Base-by-base conservation (phyloP, 2,797 vertebrate genomes). In the Spinus pinus region DNA sequence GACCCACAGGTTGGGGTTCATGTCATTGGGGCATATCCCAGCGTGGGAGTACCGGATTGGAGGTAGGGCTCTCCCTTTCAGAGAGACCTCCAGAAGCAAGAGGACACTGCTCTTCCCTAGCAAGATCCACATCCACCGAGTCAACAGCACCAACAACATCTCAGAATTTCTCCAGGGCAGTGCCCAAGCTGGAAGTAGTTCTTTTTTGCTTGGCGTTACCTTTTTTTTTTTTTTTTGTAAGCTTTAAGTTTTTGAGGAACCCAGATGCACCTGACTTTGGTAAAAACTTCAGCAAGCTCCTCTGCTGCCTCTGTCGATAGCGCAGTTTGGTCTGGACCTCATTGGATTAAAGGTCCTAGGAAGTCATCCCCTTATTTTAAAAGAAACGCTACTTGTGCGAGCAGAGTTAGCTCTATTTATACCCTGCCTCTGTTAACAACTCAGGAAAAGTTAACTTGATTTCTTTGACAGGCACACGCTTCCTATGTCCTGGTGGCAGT, bases 1-100 rank as follows among this genome's bases (percentile, higher is more conserved):
- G 72, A 99, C 99, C 99, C 99, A 99, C 92, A 99, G 98, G 97
- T 99, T 99, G 84, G 99, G 99, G 97, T 99, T 99, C 99, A 99
- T 98, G 95, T 99, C 99, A 96, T 99, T 99, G 54, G 99, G 99
- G 94, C 99, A 99, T 93, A 99, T 98, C 71, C 99, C 99, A 11
- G 99, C 98, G 7, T 99, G 99, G 8, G 98, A 98, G 66, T 98
- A 98, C 14, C 98, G 98, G 88, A 98, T 90, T 6, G 98, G 98
- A 8, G 98, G 98, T 28, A 98, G 88, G 12, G 99, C 97, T 95
- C 97, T 93, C 89, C 97, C 98, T 91, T 80, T 93, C 47, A 96
- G 97, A 61, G 97, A 96, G 23, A 96, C 80, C 82, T 95, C 97
- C 69, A 98, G 97, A 85, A 98, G 97, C 96, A 98, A 96, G 50